phyloP scores from a whole-genome alignment of 2,797 vertebrate genomes.

The Silurus lanzhouensis region DNA sequence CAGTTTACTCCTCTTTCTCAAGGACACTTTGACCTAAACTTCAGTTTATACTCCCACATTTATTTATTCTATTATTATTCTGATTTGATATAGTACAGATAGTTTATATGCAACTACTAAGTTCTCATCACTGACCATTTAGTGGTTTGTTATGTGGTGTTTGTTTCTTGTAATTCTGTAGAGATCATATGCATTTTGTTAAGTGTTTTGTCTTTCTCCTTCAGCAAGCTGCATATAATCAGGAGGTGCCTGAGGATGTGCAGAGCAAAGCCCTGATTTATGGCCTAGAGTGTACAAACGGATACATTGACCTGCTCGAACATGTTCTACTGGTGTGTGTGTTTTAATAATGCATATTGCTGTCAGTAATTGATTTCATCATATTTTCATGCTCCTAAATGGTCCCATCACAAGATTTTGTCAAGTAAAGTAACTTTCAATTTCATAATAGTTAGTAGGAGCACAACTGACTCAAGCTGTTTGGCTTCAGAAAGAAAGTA shows the following conservation, averaged over 20 bases:
- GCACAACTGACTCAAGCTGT: not conserved
- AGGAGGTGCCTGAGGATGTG: conserved; percentile 85
- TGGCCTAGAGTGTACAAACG: conserved; percentile 86
- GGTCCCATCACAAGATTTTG: not conserved
- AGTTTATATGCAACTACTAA: not conserved
- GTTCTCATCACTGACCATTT: not conserved
- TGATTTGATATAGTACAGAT: not conserved
- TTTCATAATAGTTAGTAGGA: not conserved
- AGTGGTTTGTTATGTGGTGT: not conserved
- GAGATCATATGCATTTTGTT: not conserved
- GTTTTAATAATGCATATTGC: not conserved
- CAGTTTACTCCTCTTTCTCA: conserved; percentile 20
- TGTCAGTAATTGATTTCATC: not conserved
- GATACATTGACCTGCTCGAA: conserved; percentile 90
- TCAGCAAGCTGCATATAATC: conserved; percentile 91
- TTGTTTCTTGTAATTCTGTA: not conserved
- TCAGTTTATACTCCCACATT: conserved; percentile 10
- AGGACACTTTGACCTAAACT: conserved; percentile 36
- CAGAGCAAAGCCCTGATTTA: conserved; percentile 84
- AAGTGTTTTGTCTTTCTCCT: conserved; percentile 30
- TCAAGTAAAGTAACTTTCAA: not conserved
- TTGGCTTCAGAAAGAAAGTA: not conserved
- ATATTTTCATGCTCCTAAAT: not conserved
- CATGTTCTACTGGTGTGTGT: conserved; percentile 87
- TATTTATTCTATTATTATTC: not conserved